Conservation (phyloP, 1,140 invertebrate genomes). For the Hypsibius dujardini region DNA sequence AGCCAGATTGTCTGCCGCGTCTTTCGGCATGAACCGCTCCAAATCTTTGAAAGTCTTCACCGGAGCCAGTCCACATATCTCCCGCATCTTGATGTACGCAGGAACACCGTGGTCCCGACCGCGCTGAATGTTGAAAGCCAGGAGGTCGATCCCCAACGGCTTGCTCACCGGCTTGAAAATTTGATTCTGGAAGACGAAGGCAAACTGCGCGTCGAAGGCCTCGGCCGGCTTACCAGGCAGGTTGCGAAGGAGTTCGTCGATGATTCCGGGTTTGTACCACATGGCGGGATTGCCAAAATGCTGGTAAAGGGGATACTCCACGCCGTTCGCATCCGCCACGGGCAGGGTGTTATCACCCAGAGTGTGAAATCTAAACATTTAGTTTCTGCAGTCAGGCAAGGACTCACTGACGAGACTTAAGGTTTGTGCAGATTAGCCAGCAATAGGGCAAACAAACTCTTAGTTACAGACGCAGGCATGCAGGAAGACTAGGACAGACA, state of each 20-base stretch:
- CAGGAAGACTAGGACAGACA: too few species aligned
- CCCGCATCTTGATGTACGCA: background rate
- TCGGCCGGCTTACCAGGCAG: background rate
- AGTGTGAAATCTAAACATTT: background rate
- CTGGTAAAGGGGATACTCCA: background rate
- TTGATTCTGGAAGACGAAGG: background rate
- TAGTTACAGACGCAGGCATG: too few species aligned
- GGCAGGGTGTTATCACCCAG: conserved; percentile 8
- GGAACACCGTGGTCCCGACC: background rate
- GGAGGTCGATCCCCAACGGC: background rate
- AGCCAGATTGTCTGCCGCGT: background rate
- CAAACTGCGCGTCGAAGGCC: background rate
- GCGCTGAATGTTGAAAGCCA: background rate
- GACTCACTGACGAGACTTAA: too few species aligned
- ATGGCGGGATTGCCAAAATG: background rate
- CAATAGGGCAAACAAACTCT: too few species aligned
- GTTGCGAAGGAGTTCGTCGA: background rate
- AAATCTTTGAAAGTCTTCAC: background rate
- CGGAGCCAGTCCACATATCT: background rate
- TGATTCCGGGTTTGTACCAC: background rate
- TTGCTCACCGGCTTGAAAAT: conserved; percentile 9
- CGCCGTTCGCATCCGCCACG: background rate
- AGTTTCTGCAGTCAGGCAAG: too few species aligned
- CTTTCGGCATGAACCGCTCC: background rate
- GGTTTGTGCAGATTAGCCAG: too few species aligned